These are phyloP conservation scores for Micrasema minimum DNA, from an alignment of 1,140 invertebrate genomes.

Conservation along the genomic window DNA sequence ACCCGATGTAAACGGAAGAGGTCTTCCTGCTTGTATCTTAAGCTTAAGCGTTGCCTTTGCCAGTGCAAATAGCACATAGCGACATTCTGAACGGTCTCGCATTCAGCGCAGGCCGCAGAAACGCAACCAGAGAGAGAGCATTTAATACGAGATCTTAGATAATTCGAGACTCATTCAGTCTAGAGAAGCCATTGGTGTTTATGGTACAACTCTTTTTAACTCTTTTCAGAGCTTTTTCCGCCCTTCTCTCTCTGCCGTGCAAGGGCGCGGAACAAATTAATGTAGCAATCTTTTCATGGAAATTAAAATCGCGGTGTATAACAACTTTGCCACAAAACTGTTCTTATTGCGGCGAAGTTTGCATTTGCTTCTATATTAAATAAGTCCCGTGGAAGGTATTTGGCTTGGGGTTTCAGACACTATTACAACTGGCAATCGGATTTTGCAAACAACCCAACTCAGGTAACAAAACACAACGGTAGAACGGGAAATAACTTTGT, in stretches of 20 bases:
- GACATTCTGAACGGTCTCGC: constrained; percentile 20
- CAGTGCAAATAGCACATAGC: constrained; percentile 19
- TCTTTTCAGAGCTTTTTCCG: neutral
- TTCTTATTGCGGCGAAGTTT: constrained; percentile 29
- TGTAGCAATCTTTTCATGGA: constrained; percentile 16
- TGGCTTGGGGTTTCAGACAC: too few relatives aligned
- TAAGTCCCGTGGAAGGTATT: too few relatives aligned
- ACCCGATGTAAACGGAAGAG: constrained; percentile 4
- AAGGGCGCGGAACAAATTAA: constrained; percentile 33
- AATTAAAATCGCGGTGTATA: constrained; percentile 29
- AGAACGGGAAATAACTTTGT: too few relatives aligned
- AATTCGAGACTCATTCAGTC: constrained; percentile 45
- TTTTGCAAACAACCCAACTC: too few relatives aligned
- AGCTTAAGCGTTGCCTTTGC: constrained; percentile 13
- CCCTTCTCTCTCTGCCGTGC: neutral
- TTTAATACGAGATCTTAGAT: constrained; percentile 49
- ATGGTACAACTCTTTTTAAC: constrained; percentile 29
- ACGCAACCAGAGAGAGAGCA: constrained; percentile 28
- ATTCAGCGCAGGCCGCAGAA: constrained; percentile 35
- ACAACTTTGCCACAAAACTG: constrained; percentile 20
- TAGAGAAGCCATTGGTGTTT: constrained; percentile 26
- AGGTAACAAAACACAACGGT: too few relatives aligned
- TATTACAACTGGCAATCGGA: too few relatives aligned
- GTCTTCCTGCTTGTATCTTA: neutral
- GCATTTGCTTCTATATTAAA: constrained; percentile 5